Evolutionary conservation across 2,888 invertebrate genomes (phyloP).

Genomic region (Diadromus collaris): DNA sequence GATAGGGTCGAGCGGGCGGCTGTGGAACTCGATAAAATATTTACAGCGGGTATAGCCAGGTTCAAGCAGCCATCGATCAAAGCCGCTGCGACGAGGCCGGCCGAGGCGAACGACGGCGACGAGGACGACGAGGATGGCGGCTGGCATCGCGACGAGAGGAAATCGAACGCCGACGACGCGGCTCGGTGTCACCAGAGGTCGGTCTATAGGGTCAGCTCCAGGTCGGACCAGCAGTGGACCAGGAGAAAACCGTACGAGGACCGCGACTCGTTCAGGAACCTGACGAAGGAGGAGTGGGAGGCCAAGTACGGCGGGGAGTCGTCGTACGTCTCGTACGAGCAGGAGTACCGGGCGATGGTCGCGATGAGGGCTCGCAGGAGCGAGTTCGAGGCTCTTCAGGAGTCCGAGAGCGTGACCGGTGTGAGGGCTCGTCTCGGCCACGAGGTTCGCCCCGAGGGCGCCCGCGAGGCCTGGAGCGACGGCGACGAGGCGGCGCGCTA

Average conservation of each 20-base stretch:
- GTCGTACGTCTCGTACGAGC: conserved; percentile 46
- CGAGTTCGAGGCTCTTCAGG: conserved; percentile 26
- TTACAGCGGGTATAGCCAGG: conserved; percentile 73
- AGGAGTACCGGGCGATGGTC: conserved; percentile 46
- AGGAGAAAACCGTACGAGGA: conserved; percentile 71
- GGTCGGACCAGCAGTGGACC: conserved; percentile 63
- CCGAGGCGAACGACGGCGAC: conserved; percentile 27
- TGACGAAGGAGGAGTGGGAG: conserved; percentile 79
- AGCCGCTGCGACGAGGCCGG: conserved; percentile 32
- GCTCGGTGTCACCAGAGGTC: conserved; percentile 44
- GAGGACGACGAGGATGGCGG: conserved; percentile 37
- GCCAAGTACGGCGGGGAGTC: conserved; percentile 70
- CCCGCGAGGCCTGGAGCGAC: conserved; percentile 30
- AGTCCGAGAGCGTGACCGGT: conserved; percentile 24
- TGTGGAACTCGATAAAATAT: conserved; percentile 72
- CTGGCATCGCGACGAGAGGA: conserved; percentile 20
- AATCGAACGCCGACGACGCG: conserved; percentile 19
- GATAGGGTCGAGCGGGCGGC: conserved; percentile 54
- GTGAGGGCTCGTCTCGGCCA: conserved; percentile 39
- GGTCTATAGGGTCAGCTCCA: conserved; percentile 51
- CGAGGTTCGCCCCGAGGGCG: not conserved
- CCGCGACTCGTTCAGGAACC: conserved; percentile 73
- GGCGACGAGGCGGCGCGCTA: conserved; percentile 2
- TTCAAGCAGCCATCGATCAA: conserved; percentile 63
- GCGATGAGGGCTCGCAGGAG: conserved; percentile 28